phyloP scores from a whole-genome alignment of 35 echinoderm and acorn worm species.

The Apostichopus parvimensis region DNA sequence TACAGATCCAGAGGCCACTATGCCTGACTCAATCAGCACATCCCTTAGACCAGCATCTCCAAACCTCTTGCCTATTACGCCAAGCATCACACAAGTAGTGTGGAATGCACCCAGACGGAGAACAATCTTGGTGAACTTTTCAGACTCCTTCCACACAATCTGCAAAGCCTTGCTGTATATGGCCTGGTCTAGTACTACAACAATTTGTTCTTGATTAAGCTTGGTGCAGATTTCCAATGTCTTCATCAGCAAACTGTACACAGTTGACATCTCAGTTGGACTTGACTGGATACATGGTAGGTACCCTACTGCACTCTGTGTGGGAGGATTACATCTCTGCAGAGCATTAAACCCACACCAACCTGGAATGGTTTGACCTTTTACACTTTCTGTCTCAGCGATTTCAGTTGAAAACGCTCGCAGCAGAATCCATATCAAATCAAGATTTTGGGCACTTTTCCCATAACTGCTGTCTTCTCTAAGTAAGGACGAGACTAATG shows the following conservation, averaged over 20 bases:
- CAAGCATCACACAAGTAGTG: too few relatives aligned
- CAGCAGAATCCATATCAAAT: background rate
- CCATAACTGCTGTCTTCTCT: background rate
- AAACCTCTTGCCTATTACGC: too few relatives aligned
- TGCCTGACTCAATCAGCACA: too few relatives aligned
- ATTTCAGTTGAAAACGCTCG: background rate
- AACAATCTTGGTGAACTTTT: too few relatives aligned
- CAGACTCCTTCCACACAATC: too few relatives aligned
- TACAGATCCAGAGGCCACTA: too few relatives aligned
- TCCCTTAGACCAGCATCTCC: too few relatives aligned
- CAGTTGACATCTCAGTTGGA: slow-evolving; percentile 9
- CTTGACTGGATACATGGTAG: background rate
- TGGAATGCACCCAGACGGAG: too few relatives aligned
- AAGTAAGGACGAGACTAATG: background rate
- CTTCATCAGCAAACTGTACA: background rate
- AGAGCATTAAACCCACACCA: slow-evolving; percentile 24
- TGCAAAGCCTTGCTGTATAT: background rate
- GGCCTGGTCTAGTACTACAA: background rate
- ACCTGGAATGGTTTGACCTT: background rate
- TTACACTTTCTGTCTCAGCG: background rate
- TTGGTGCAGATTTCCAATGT: background rate
- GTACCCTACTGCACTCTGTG: background rate
- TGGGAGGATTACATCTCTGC: background rate
- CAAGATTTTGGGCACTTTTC: too few relatives aligned
- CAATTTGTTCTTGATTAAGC: background rate